Evolutionary conservation across 2,113 vertebrate genomes (phyloP).

Genomic region (Erythrocercus mccallii): DNA sequence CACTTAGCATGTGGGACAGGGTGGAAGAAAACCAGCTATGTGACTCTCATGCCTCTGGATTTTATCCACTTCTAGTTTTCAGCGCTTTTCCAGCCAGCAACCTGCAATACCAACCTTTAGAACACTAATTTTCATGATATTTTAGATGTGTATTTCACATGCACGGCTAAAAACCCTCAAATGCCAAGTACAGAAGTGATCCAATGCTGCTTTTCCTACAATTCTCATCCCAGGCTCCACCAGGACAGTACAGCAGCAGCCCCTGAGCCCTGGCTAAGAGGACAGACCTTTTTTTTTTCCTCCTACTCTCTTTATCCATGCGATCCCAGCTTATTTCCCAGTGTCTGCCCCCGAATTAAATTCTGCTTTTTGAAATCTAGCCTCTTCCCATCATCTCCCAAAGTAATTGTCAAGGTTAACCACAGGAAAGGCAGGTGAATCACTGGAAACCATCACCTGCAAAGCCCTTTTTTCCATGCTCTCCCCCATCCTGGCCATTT

Average conservation of each 20-base stretch:
- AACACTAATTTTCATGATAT: rapidly evolving
- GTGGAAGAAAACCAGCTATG: not conserved
- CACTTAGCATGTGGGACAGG: not conserved
- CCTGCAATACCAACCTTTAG: not conserved
- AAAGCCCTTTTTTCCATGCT: not conserved
- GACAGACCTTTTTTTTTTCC: not conserved
- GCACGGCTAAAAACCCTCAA: not conserved
- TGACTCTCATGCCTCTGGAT: not conserved
- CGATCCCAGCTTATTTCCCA: not conserved
- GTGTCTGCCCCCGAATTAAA: not conserved
- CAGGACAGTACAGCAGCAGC: not conserved
- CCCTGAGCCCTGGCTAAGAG: not conserved
- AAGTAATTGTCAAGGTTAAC: slow-evolving; percentile 16
- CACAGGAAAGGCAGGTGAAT: not conserved
- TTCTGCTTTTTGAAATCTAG: not conserved
- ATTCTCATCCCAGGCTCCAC: not conserved
- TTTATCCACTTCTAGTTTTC: not conserved
- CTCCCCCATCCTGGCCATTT: not conserved
- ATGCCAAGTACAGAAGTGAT: not conserved
- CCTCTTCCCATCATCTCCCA: not conserved
- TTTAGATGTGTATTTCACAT: rapidly evolving
- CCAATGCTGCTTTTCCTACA: rapidly evolving
- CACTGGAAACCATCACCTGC: not conserved
- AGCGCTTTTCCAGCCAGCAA: not conserved
- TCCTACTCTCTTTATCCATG: not conserved